Base-by-base conservation (phyloP, 2,113 vertebrate genomes). In the Himantopus leucocephalus region DNA sequence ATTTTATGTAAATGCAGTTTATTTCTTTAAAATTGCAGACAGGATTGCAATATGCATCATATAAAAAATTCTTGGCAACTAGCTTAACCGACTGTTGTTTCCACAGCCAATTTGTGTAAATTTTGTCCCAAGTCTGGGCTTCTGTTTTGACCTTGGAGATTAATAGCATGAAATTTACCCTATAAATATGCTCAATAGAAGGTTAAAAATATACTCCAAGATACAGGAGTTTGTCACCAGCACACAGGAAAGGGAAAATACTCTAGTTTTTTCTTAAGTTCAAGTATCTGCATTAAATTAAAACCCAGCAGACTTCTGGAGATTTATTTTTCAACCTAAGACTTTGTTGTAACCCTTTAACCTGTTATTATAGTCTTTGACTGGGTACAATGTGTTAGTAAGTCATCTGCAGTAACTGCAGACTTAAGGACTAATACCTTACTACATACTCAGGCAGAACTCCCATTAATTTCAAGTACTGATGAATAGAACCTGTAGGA, bases 11-110 rank as follows among this genome's bases (percentile, higher is more conserved):
- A 94, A 89, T 70, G 34, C 29, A 94, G n/a, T 72, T 94, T 72
- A 68, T 89, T 81, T 87, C 56, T 92, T 88, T 84, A 67, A 78
- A 97, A 91, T 87, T 81, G 43, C 35, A 94, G 72, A 72, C 48
- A 82, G 52, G 12, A 58, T 94, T 91, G 55, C 35, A 81, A 22
- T 50, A 78, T 58, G 68, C 18, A 89, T 71, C 47, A 94, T 83
- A 96, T 83, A 92, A 94, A 95, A 93, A 86, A 50, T 16, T 90
- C 39, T 83, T 94, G 92, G 64, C 94, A 94, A 79, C 19, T 84
- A 79, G 11, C 45, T 87, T 53, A 80, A 81, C 47, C 81, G 43
- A 75, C 48, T 84, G 52, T 34, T 81, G 56, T 55, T 88, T 96
- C 76, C 48, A 76, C 13, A 82, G 76, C 56, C 68, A 94, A 76